Percentiles rank a stretch among this genome's conserved stretches.
These are phyloP conservation scores for Zingel zingel DNA, from an alignment of 2,113 vertebrate species.

Conservation along the genomic window DNA sequence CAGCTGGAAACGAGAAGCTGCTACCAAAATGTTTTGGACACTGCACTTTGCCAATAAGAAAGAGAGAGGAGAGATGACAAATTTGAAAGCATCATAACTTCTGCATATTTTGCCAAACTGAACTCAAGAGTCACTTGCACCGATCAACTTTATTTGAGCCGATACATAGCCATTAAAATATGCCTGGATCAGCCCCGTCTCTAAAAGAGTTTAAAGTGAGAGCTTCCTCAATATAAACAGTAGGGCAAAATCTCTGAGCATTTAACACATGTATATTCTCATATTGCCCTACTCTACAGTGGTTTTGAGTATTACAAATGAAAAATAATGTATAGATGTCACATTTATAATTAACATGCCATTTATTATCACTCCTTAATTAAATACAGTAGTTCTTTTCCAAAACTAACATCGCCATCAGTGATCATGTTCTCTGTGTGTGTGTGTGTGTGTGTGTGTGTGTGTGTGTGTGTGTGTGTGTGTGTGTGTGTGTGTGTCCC, in stretches of 20 bases:
- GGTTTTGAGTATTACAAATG: neutral
- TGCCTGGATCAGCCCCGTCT: neutral
- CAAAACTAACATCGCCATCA: too few relatives aligned
- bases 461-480: neutral
- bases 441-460: too few relatives aligned
- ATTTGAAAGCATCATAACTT: neutral
- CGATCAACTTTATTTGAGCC: neutral
- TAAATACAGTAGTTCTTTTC: neutral
- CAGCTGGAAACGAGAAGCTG: constrained; percentile 12
- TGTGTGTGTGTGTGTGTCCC: neutral
- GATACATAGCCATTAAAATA: neutral
- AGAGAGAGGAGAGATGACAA: neutral
- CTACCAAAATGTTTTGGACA: neutral
- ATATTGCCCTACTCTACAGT: neutral
- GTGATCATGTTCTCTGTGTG: too few relatives aligned
- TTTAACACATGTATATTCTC: neutral
- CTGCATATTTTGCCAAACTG: neutral
- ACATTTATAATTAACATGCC: neutral
- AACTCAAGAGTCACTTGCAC: neutral
- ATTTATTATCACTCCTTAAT: neutral
- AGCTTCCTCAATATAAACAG: neutral
- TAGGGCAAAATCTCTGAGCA: neutral
- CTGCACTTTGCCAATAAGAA: neutral
- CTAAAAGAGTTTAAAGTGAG: neutral
- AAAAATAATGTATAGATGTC: neutral